phyloP scores from a whole-genome alignment of 2,113 vertebrate genomes.

The Nyctereutes procyonoides region DNA sequence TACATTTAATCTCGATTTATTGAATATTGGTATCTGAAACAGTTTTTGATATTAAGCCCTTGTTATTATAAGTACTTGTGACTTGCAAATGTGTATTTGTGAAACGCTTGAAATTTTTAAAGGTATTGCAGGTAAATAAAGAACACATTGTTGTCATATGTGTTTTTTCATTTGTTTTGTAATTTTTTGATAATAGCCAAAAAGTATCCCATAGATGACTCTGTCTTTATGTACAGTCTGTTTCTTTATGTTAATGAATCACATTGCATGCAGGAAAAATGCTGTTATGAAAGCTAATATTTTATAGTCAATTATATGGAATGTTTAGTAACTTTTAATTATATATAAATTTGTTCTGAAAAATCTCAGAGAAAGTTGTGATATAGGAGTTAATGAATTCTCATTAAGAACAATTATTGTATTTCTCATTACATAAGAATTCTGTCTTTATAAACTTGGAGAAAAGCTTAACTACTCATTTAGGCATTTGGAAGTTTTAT shows the following conservation, averaged over 20 bases:
- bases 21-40: background rate
- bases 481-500: background rate
- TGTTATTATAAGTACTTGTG: slow-evolving; percentile 32
- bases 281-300: slow-evolving; percentile 61
- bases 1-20: background rate
- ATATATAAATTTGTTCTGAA: slow-evolving; percentile 59
- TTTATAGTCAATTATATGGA: slow-evolving; percentile 74
- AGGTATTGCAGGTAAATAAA: slow-evolving; percentile 39
- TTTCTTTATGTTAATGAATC: slow-evolving; percentile 69
- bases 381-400: slow-evolving; percentile 57
- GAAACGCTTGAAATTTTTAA: slow-evolving; percentile 26
- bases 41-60: background rate
- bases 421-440: slow-evolving; percentile 53
- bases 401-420: slow-evolving; percentile 33
- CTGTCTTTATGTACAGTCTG: slow-evolving; percentile 30
- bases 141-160: background rate
- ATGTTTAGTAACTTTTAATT: slow-evolving; percentile 72
- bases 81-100: background rate
- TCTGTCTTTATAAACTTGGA: background rate
- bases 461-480: background rate
- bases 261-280: slow-evolving; percentile 51
- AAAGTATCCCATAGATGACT: slow-evolving; percentile 48
- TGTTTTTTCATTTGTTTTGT: no score
- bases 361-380: background rate
- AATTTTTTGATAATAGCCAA: background rate